Conservation (phyloP, 1,140 invertebrate species). For the Campodea augens region DNA sequence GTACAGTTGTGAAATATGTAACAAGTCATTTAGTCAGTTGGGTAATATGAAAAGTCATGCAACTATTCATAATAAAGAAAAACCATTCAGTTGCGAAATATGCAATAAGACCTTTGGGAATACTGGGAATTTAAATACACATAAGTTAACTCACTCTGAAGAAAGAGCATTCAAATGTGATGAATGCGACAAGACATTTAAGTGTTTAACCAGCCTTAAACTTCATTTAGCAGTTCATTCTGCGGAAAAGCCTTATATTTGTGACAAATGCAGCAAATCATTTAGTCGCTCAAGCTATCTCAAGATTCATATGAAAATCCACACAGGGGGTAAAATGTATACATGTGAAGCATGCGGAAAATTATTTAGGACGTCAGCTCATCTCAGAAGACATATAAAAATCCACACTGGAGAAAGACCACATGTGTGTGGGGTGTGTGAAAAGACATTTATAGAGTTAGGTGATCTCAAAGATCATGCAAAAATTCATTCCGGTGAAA, state of each 20-base stretch:
- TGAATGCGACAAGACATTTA: not conserved
- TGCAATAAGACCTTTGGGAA: not conserved
- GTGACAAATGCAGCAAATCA: not conserved
- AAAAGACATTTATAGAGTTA: no score
- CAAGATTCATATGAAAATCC: not conserved
- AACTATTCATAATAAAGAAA: not conserved
- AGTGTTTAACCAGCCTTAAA: not conserved
- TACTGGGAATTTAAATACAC: not conserved
- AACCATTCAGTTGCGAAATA: not conserved
- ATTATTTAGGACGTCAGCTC: not conserved
- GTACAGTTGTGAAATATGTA: not conserved
- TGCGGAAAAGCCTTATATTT: not conserved
- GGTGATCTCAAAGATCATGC: no score
- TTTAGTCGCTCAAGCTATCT: not conserved
- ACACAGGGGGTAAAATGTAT: not conserved
- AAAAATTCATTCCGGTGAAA: no score
- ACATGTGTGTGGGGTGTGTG: not conserved
- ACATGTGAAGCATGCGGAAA: not conserved
- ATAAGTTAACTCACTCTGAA: slow-evolving; percentile 1
- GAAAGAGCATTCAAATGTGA: not conserved
- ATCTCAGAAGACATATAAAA: not conserved
- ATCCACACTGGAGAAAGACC: not conserved
- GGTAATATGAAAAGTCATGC: not conserved
- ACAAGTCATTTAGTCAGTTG: not conserved
- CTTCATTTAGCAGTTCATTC: not conserved